A percentile compares a stretch with the other conserved stretches of the same genome.
Evolutionary conservation across 1,140 invertebrate species (phyloP).

Genomic region (Armadillidium nasatum): DNA sequence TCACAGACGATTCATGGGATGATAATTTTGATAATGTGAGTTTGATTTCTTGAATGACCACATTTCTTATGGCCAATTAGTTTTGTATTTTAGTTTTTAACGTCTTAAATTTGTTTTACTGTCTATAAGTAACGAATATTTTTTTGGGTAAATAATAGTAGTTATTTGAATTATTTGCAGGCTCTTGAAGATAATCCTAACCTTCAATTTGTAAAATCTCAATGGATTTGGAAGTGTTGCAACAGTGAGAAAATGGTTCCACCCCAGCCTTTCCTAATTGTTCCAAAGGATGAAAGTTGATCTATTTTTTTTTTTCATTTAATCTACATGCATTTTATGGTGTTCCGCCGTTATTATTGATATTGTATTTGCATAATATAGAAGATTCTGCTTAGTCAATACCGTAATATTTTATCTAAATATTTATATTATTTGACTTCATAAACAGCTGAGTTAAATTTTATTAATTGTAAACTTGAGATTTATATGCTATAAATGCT

Average conservation of each 20-base stretch:
- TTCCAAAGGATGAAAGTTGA: conserved; percentile 3
- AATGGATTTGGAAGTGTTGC: conserved; percentile 20
- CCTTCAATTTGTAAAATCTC: conserved; percentile 23
- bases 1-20: conserved; percentile 24
- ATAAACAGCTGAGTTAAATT: too few species aligned
- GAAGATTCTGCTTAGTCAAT: too few species aligned
- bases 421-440: too few species aligned
- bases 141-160: not conserved
- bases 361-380: too few species aligned
- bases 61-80: too few species aligned
- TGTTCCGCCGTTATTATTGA: too few species aligned
- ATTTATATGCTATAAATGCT: too few species aligned
- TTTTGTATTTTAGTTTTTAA: not conserved
- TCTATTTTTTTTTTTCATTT: not conserved
- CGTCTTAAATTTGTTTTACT: not conserved
- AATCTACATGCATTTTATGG: too few species aligned
- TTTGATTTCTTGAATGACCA: not conserved
- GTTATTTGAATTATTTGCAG: conserved; percentile 7
- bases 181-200: not conserved
- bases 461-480: too few species aligned
- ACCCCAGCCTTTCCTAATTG: conserved; percentile 21
- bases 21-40: conserved; percentile 19
- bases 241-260: not conserved
- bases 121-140: not conserved
- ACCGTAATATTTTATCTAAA: too few species aligned